These are phyloP conservation scores for Ivindomyrus marchei DNA, from an alignment of 2,113 vertebrate species.

Conservation along the genomic window DNA sequence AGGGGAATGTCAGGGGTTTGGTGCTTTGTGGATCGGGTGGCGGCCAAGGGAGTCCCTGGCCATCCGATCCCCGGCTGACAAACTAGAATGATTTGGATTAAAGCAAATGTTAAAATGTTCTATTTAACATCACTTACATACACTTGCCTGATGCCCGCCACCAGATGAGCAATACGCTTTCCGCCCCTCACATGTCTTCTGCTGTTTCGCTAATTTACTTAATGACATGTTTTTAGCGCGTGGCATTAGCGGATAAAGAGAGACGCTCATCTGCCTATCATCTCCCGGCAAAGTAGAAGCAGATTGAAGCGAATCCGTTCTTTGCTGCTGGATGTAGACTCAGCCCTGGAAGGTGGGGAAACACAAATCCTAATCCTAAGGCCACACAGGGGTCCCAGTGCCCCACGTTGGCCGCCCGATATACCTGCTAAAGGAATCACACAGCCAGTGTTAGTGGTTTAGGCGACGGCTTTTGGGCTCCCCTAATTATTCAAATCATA, in stretches of 20 bases:
- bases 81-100: background rate
- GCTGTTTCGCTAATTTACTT: constrained; percentile 26
- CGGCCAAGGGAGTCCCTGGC: too few species aligned
- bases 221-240: constrained; percentile 28
- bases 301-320: background rate
- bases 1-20: too few species aligned
- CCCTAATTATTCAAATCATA: background rate
- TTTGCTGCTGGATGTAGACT: background rate
- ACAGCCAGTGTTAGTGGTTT: background rate
- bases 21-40: too few species aligned
- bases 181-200: background rate
- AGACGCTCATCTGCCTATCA: background rate
- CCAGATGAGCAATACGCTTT: background rate
- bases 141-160: background rate
- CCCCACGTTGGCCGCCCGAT: background rate
- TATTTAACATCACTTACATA: background rate
- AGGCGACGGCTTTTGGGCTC: background rate
- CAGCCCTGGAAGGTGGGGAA: background rate
- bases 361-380: background rate
- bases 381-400: background rate
- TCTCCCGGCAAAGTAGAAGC: background rate
- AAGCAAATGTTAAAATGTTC: background rate
- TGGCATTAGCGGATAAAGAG: constrained; percentile 25
- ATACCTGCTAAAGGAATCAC: background rate
- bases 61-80: too few species aligned